Evolutionary conservation across 2,888 invertebrate genomes (phyloP).

Genomic region (Oscheius sp.): DNA sequence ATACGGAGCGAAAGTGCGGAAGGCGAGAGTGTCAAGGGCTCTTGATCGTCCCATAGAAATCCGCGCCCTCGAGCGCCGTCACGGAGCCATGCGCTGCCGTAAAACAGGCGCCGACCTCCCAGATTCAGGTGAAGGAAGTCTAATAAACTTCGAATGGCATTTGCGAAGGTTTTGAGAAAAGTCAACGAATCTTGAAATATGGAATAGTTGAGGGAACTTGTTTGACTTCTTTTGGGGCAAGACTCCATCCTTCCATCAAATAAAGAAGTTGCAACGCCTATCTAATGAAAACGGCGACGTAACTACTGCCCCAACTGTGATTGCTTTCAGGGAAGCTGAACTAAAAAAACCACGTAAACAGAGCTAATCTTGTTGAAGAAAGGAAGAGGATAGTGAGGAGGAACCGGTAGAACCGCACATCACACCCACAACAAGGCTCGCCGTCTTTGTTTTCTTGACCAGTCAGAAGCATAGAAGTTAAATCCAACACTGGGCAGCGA

Average conservation of each 20-base stretch:
- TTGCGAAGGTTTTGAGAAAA: no score
- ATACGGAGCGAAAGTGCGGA: constrained; percentile 21
- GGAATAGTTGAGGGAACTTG: no score
- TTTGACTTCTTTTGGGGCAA: no score
- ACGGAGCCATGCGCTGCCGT: constrained; percentile 30
- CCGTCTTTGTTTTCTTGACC: constrained; percentile 2
- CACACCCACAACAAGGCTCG: background rate
- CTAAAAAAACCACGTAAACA: background rate
- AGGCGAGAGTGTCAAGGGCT: constrained; percentile 29
- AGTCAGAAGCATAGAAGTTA: background rate
- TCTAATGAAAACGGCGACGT: no score
- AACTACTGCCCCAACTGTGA: no score
- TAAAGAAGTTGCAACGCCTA: no score
- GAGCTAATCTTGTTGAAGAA: background rate
- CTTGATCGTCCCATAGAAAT: constrained; percentile 25
- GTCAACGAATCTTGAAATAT: no score
- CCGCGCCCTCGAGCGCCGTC: constrained; percentile 29
- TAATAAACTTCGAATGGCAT: no score
- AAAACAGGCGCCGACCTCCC: constrained; percentile 26
- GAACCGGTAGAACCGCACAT: constrained; percentile 15
- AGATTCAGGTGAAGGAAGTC: no score
- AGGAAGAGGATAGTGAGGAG: constrained; percentile 9
- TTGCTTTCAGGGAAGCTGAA: background rate
- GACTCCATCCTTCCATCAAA: no score
- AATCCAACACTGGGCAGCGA: no score